A percentile compares a stretch with the other conserved stretches of the same genome.
Evolutionary conservation across 37 sponge, comb jelly and placozoan genomes (phyloP).

Genomic region (Spongilla lacustris): DNA sequence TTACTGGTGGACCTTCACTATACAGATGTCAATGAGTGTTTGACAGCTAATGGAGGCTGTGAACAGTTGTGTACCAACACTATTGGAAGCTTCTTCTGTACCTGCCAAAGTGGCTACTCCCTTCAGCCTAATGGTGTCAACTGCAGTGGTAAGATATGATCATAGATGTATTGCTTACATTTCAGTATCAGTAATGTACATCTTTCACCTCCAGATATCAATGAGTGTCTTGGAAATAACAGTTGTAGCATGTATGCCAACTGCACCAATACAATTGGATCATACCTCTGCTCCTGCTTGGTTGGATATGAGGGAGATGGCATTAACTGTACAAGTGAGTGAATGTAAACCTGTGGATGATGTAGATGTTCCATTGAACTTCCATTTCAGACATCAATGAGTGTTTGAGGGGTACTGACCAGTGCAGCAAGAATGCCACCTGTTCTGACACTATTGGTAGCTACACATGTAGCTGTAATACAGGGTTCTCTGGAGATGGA

Average conservation of each 20-base stretch:
- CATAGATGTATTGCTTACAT: background rate
- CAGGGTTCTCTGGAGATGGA: constrained; percentile 34
- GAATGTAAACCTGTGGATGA: background rate
- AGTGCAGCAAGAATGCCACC: constrained; percentile 22
- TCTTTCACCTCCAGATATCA: constrained; percentile 13
- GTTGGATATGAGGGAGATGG: constrained; percentile 33
- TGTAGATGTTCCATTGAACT: background rate
- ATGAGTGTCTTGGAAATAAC: constrained; percentile 30
- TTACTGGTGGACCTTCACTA: background rate
- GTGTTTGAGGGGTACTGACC: background rate
- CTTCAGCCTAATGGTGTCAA: background rate
- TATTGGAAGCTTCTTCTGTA: constrained; percentile 43
- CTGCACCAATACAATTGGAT: constrained; percentile 40
- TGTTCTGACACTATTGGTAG: constrained; percentile 56
- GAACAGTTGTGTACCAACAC: constrained; percentile 20
- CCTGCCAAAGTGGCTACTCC: constrained; percentile 16
- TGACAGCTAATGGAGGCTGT: background rate
- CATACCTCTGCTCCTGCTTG: constrained; percentile 21
- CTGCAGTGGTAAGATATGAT: constrained; percentile 32
- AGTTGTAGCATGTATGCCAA: background rate
- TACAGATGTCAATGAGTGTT: background rate
- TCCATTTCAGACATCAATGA: constrained; percentile 24
- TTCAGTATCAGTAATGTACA: background rate
- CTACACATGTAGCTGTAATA: constrained; percentile 31
- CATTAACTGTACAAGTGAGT: constrained; percentile 9